phyloP scores from a whole-genome alignment of 2,113 vertebrate genomes.

The Melanerpes formicivorus region DNA sequence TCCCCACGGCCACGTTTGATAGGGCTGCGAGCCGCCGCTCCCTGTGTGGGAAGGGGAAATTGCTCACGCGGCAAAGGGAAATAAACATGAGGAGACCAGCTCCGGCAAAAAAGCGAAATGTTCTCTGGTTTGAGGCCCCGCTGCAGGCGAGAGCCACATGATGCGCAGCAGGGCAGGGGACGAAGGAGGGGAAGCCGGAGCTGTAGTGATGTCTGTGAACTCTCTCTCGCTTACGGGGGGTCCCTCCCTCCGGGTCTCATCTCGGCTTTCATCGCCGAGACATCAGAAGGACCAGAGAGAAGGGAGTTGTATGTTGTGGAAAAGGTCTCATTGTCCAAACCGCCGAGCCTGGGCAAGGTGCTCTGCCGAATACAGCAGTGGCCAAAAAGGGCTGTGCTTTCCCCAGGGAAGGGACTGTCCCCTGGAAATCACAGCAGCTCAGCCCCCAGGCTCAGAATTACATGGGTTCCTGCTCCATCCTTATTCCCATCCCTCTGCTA shows the following conservation, averaged over 20 bases:
- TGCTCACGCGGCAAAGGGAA: constrained; percentile 33
- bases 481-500: not conserved
- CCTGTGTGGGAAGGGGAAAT: constrained; percentile 52
- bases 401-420: too few species aligned
- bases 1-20: constrained; percentile 2
- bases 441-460: not conserved
- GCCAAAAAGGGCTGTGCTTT: not conserved
- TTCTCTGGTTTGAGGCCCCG: not conserved
- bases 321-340: not conserved
- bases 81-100: constrained; percentile 55
- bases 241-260: not conserved
- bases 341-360: accelerated
- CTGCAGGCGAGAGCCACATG: not conserved
- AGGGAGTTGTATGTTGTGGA: accelerated
- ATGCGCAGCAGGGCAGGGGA: not conserved
- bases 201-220: not conserved
- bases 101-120: not conserved
- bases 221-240: not conserved
- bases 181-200: not conserved
- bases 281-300: not conserved
- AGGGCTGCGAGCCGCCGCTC: not conserved
- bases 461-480: not conserved
- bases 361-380: not conserved
- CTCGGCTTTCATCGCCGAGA: not conserved
- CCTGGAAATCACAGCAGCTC: not conserved